A percentile compares a stretch with the other conserved stretches of the same genome.
Conservation (phyloP, 2,797 vertebrate species). For the Sternarchorhynchus goeldii region DNA sequence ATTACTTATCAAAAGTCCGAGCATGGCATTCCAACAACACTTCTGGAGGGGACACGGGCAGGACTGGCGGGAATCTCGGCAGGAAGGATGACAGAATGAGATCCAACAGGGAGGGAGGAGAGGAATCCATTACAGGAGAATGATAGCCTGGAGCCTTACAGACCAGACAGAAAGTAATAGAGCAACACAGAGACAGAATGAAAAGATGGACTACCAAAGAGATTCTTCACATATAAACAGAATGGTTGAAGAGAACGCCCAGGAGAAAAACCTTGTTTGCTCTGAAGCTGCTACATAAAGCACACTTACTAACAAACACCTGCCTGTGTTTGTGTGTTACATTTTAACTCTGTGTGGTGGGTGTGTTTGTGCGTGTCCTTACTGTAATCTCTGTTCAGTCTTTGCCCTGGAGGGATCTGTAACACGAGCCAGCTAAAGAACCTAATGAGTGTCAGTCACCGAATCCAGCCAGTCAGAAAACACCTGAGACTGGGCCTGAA, state of each 20-base stretch:
- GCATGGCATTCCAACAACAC: constrained; percentile 33
- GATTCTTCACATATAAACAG: too few relatives aligned
- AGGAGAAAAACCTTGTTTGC: neutral
- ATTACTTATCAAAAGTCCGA: constrained; percentile 26
- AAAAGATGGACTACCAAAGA: too few relatives aligned
- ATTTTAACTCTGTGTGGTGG: neutral
- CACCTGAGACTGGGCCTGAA: neutral
- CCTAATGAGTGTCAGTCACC: neutral
- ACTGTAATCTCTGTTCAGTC: neutral
- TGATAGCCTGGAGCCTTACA: neutral
- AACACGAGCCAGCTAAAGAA: constrained; percentile 9
- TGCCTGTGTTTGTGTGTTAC: neutral
- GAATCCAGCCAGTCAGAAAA: constrained; percentile 6
- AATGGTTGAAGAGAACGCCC: too few relatives aligned
- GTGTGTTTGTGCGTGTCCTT: neutral
- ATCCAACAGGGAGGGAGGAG: neutral
- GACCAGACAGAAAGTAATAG: neutral
- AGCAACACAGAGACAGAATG: neutral
- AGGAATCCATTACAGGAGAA: constrained; percentile 2
- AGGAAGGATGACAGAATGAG: constrained; percentile 10
- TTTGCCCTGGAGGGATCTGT: constrained; percentile 3
- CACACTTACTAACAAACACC: neutral
- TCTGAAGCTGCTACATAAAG: neutral
- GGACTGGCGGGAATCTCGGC: neutral
- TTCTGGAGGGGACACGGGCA: neutral